Evolutionary conservation across 2,888 invertebrate species (phyloP).

Genomic region (Macrophya alboannulata): DNA sequence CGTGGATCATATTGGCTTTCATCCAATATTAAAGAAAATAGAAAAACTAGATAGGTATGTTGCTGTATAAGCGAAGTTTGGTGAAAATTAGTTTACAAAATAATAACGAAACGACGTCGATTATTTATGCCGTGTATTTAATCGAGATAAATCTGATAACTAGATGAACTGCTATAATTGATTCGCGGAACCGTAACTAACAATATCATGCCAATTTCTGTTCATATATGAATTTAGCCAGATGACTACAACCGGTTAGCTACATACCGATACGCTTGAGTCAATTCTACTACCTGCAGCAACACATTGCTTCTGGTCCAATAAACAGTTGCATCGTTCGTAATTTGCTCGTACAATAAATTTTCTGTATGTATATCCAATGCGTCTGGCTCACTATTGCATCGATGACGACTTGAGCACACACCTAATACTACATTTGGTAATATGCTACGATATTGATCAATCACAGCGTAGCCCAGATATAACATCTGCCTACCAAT

Average conservation of each 20-base stretch:
- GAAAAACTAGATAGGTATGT: background rate
- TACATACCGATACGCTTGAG: conserved; percentile 17
- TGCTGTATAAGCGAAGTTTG: background rate
- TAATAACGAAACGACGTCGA: background rate
- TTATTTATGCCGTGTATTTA: background rate
- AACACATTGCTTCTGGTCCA: conserved; percentile 21
- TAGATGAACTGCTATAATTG: conserved; percentile 23
- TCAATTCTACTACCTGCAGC: conserved; percentile 18
- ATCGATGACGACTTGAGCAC: background rate
- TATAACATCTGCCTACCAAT: too few species aligned
- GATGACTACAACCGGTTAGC: conserved; percentile 15
- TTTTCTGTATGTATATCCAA: background rate
- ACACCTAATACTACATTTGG: background rate
- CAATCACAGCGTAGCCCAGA: background rate
- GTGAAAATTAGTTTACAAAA: background rate
- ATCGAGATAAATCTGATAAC: conserved; percentile 6
- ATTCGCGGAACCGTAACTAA: conserved; percentile 16
- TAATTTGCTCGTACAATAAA: conserved; percentile 14
- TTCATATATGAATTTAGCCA: conserved; percentile 17
- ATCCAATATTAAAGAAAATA: background rate
- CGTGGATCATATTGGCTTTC: background rate
- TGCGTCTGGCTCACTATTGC: background rate
- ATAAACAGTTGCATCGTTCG: conserved; percentile 27
- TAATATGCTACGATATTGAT: background rate
- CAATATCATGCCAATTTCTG: conserved; percentile 30